Conservation (phyloP, 2,113 vertebrate species). For the Colinus virginianus region DNA sequence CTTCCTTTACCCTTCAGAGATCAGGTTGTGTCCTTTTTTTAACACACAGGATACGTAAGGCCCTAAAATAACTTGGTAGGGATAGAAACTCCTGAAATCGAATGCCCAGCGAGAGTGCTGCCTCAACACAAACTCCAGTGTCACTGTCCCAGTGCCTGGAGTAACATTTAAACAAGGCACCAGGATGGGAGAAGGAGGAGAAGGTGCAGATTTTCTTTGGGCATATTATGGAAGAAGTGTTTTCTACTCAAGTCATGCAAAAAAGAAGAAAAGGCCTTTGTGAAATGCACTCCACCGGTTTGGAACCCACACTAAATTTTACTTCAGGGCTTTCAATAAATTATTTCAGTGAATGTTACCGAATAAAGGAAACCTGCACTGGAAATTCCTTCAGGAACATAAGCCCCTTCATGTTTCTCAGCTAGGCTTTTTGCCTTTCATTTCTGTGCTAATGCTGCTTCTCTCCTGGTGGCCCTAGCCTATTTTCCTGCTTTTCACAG, state of each 20-base stretch:
- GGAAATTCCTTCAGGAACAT: slow-evolving; percentile 67
- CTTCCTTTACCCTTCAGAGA: not conserved
- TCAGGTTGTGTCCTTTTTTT: not conserved
- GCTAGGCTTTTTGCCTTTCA: slow-evolving; percentile 40
- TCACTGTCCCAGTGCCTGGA: not conserved
- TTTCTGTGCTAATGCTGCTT: slow-evolving; percentile 46
- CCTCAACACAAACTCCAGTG: not conserved
- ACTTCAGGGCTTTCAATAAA: slow-evolving; percentile 53
- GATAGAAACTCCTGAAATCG: not conserved
- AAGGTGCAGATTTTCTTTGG: not conserved
- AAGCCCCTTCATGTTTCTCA: slow-evolving; percentile 57
- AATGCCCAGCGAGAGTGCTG: not conserved
- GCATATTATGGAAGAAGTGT: not conserved
- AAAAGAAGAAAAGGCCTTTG: slow-evolving; percentile 58
- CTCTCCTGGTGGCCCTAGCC: slow-evolving; percentile 12
- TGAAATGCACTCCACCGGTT: slow-evolving; percentile 51
- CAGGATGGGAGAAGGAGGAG: fast-evolving
- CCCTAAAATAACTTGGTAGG: not conserved
- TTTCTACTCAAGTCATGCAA: slow-evolving; percentile 62
- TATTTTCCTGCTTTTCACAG: slow-evolving; percentile 30
- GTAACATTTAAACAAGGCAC: not conserved
- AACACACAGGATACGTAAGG: not conserved
- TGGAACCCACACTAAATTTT: slow-evolving; percentile 60
- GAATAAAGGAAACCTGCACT: slow-evolving; percentile 62
- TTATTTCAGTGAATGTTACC: slow-evolving; percentile 54